Evolutionary conservation across 2,113 vertebrate species (phyloP).

Genomic region (Manacus vitellinus): DNA sequence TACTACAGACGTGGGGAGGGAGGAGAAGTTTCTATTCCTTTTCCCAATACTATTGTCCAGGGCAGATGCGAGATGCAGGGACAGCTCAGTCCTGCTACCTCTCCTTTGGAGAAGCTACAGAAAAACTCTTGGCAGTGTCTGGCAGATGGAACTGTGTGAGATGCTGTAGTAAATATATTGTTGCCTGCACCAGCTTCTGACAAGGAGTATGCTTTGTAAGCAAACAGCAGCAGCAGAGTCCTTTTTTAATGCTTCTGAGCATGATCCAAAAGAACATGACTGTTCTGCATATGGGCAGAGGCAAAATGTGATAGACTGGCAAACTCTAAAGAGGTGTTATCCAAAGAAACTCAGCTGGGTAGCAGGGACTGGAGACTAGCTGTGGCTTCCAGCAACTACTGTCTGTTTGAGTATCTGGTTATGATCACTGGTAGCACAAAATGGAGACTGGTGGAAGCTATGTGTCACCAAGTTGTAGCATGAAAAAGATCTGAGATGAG

Average conservation of each 20-base stretch:
- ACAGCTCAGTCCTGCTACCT: neutral
- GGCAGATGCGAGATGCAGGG: neutral
- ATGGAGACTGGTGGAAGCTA: neutral
- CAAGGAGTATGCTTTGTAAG: neutral
- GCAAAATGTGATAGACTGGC: rapidly evolving
- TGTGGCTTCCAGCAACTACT: neutral
- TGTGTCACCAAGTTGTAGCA: neutral
- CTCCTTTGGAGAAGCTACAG: neutral
- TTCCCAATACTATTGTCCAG: neutral
- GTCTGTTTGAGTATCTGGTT: neutral
- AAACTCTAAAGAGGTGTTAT: neutral
- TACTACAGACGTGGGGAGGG: neutral
- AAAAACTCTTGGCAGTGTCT: neutral
- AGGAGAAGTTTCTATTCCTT: neutral
- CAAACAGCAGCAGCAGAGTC: neutral
- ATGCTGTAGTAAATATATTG: neutral
- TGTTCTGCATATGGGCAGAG: neutral
- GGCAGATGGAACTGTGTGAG: neutral
- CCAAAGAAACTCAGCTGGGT: neutral
- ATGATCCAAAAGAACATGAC: rapidly evolving
- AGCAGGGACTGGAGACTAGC: neutral
- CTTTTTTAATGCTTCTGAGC: neutral
- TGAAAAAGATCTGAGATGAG: neutral
- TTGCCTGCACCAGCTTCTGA: neutral
- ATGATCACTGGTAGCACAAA: neutral